phyloP scores from a whole-genome alignment of 2,888 invertebrate species.

The Balanococcus diminutus region DNA sequence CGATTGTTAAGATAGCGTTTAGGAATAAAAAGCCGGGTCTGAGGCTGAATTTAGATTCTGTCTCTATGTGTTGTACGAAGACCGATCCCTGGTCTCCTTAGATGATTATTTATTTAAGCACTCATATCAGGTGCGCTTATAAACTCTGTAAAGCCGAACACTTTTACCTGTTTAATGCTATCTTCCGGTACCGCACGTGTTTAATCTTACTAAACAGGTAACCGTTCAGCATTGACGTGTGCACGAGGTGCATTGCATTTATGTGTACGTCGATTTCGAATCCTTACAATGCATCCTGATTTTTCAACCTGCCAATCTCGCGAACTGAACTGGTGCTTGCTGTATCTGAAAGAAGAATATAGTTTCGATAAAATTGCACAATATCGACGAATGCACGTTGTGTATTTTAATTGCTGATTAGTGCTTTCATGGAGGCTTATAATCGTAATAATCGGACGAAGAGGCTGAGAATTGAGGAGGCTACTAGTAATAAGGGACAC shows the following conservation, averaged over 20 bases:
- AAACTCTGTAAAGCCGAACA: slow-evolving; percentile 41
- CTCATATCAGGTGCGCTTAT: slow-evolving; percentile 44
- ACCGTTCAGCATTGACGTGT: neutral
- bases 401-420: no score
- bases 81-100: neutral
- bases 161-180: slow-evolving; percentile 50
- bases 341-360: no score
- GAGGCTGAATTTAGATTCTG: slow-evolving; percentile 16
- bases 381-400: no score
- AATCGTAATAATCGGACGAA: no score
- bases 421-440: no score
- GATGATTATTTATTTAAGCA: slow-evolving; percentile 48
- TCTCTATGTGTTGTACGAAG: neutral
- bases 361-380: no score
- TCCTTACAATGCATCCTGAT: neutral
- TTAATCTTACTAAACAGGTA: slow-evolving; percentile 48
- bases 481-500: no score
- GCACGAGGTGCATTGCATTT: neutral
- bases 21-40: neutral
- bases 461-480: no score
- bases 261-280: neutral
- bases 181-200: slow-evolving; percentile 51
- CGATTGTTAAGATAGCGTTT: neutral
- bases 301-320: no score
- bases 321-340: no score